Evolutionary conservation across 2,797 vertebrate species (phyloP).

Genomic region (Bradypodion ventrale): DNA sequence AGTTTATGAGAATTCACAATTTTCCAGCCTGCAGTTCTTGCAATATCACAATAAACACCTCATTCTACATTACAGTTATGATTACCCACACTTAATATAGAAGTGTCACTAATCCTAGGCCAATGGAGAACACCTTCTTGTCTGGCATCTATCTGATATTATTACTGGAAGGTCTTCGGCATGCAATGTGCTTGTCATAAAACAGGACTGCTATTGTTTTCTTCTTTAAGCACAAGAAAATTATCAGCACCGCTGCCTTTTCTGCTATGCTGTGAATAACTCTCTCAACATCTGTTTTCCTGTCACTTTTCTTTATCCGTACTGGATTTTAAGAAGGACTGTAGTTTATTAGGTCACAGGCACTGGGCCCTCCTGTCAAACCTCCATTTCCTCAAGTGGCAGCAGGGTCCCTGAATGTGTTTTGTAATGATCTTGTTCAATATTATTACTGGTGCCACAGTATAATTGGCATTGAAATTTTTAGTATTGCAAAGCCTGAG

Average conservation of each 20-base stretch:
- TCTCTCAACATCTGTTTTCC: conserved; percentile 56
- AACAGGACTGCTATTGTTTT: conserved; percentile 57
- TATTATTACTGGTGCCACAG: not conserved
- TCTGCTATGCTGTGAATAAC: conserved; percentile 38
- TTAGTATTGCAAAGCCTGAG: conserved; percentile 28
- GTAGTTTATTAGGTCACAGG: conserved; percentile 33
- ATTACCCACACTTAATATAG: conserved; percentile 55
- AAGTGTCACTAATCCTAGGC: conserved; percentile 55
- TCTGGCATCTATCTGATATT: conserved; percentile 55
- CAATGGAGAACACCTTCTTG: conserved; percentile 15
- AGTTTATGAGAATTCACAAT: conserved; percentile 53
- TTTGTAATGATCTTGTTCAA: conserved; percentile 23
- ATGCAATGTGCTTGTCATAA: conserved; percentile 39
- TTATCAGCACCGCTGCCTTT: conserved; percentile 60
- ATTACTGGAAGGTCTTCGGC: conserved; percentile 45
- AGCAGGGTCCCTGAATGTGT: not conserved
- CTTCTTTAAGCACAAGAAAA: conserved; percentile 51
- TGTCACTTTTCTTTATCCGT: conserved; percentile 51
- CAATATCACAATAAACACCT: conserved; percentile 69
- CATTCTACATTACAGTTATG: conserved; percentile 58
- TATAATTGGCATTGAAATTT: conserved; percentile 36
- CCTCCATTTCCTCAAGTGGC: conserved; percentile 1
- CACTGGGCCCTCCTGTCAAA: not conserved
- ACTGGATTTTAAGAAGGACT: conserved; percentile 41
- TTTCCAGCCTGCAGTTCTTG: conserved; percentile 44